phyloP scores from a whole-genome alignment of 2,888 invertebrate genomes.

The Hypercompe scribonia region DNA sequence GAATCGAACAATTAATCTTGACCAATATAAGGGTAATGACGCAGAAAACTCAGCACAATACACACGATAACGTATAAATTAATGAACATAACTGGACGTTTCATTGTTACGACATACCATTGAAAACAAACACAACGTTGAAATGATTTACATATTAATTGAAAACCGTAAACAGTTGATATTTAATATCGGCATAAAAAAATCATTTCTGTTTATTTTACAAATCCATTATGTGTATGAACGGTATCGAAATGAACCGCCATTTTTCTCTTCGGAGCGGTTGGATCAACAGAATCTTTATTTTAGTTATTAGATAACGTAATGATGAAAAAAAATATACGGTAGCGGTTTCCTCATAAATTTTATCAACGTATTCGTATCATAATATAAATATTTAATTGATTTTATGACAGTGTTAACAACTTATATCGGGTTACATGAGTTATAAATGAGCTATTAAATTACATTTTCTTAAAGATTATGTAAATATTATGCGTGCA shows the following conservation, averaged over 20 bases:
- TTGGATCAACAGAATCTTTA: constrained; percentile 37
- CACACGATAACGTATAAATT: constrained; percentile 2
- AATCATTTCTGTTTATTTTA: constrained; percentile 47
- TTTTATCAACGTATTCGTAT: constrained; percentile 29
- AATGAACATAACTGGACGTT: constrained; percentile 2
- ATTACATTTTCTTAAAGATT: constrained; percentile 21
- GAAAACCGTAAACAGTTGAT: constrained; percentile 42
- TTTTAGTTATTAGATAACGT: constrained; percentile 35
- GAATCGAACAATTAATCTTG: constrained; percentile 15
- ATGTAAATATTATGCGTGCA: constrained; percentile 16
- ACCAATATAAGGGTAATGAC: constrained; percentile 17
- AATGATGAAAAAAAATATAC: constrained; percentile 35
- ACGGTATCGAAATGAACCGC: constrained; percentile 35
- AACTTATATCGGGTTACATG: constrained; percentile 36
- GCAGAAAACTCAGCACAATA: constrained; percentile 12
- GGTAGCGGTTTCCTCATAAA: constrained; percentile 42
- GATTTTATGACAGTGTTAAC: constrained; percentile 42
- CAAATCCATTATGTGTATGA: constrained; percentile 52
- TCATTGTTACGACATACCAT: constrained; percentile 23
- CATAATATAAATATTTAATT: constrained; percentile 21
- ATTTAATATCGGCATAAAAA: constrained; percentile 39
- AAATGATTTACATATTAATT: constrained; percentile 52
- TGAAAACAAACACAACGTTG: constrained; percentile 26
- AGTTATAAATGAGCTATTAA: constrained; percentile 31
- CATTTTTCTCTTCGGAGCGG: constrained; percentile 34